These are phyloP conservation scores for Nyctibius grandis DNA, from an alignment of 2,797 vertebrate species.

Conservation along the genomic window DNA sequence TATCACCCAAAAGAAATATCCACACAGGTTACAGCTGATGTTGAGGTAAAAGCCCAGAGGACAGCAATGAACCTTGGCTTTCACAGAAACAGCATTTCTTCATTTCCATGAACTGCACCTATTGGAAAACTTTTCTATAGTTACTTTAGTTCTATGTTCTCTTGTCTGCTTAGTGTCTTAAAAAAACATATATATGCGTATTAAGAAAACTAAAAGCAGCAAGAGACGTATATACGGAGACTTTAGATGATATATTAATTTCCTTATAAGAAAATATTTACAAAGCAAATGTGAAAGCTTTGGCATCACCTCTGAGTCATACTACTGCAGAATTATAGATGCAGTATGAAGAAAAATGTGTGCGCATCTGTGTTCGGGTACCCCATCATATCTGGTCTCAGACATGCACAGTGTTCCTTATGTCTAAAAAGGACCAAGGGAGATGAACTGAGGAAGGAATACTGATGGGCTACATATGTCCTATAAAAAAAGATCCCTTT, in stretches of 20 bases:
- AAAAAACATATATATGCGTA: neutral
- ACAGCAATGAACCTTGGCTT: neutral
- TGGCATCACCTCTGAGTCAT: conserved; percentile 7
- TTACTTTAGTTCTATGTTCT: neutral
- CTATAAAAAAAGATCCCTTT: neutral
- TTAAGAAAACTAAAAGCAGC: neutral
- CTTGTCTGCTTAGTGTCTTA: neutral
- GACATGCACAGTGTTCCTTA: neutral
- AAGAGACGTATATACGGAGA: neutral
- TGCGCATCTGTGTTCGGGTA: neutral
- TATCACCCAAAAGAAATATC: neutral
- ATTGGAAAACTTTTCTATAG: neutral
- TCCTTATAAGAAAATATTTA: conserved; percentile 54
- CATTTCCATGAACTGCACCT: neutral
- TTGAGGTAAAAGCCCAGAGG: neutral
- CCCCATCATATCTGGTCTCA: neutral
- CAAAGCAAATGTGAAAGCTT: conserved; percentile 34
- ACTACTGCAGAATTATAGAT: neutral
- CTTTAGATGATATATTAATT: neutral
- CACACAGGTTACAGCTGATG: neutral
- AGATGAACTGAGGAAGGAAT: neutral
- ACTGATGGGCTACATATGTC: neutral
- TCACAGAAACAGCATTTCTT: neutral
- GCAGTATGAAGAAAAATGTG: neutral
- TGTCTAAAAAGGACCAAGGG: neutral